Evolutionary conservation across 2,113 vertebrate species (phyloP).

Genomic region (Oreochromis aureus): DNA sequence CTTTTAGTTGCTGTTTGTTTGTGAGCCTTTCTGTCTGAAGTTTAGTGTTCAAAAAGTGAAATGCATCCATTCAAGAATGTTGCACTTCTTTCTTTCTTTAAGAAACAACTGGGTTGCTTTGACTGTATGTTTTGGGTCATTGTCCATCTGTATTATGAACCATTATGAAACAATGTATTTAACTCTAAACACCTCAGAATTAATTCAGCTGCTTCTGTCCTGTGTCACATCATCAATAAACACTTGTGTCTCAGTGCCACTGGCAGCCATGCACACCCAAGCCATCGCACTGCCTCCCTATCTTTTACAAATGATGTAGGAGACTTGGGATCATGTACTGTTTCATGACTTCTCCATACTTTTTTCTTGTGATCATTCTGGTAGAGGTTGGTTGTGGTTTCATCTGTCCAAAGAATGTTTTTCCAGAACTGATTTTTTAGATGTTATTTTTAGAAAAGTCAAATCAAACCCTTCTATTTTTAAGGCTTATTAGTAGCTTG

Average conservation of each 20-base stretch:
- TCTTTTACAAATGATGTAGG: background rate
- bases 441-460: background rate
- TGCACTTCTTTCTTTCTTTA: background rate
- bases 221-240: background rate
- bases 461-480: background rate
- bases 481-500: background rate
- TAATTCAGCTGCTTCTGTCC: background rate
- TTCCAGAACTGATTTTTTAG: background rate
- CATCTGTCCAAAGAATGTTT: background rate
- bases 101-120: background rate
- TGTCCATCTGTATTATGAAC: background rate
- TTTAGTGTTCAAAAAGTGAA: background rate
- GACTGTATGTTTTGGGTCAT: background rate
- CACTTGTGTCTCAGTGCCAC: background rate
- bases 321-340: background rate
- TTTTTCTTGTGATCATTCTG: background rate
- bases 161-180: background rate
- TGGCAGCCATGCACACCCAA: background rate
- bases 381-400: background rate
- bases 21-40: background rate
- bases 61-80: background rate
- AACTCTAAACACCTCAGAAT: background rate
- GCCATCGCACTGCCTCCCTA: background rate
- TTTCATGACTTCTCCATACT: background rate
- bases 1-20: background rate